These are phyloP conservation scores for Percina caprodes DNA, from an alignment of 2,113 vertebrate species.

Conservation along the genomic window DNA sequence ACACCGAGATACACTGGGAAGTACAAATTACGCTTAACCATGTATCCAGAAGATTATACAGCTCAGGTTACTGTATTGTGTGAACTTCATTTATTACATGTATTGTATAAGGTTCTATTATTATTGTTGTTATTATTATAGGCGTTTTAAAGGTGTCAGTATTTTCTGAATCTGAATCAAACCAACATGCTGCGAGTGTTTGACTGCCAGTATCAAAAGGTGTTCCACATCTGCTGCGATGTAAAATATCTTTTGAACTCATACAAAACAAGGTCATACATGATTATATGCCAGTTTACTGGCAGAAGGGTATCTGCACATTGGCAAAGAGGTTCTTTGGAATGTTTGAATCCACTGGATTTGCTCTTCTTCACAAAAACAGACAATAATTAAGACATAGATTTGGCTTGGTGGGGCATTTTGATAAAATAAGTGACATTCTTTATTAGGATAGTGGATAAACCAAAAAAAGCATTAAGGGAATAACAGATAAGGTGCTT, in stretches of 20 bases:
- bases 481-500: not conserved
- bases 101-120: not conserved
- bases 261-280: slow-evolving; percentile 21
- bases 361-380: slow-evolving; percentile 5
- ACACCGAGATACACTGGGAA: no score
- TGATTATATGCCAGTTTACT: slow-evolving; percentile 11
- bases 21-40: no score
- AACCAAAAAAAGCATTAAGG: slow-evolving; percentile 9
- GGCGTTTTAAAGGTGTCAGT: not conserved
- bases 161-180: not conserved
- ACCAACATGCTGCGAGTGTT: not conserved
- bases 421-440: slow-evolving; percentile 2
- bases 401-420: slow-evolving; percentile 14
- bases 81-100: no score
- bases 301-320: not conserved
- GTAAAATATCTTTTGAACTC: slow-evolving; percentile 27
- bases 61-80: no score
- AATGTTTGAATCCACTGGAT: not conserved
- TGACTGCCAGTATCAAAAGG: not conserved
- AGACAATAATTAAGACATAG: slow-evolving; percentile 28
- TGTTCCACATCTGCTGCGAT: slow-evolving; percentile 13
- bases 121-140: not conserved
- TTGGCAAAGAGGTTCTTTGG: slow-evolving; percentile 1
- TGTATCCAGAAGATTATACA: no score
- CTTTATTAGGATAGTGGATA: not conserved